phyloP scores from a whole-genome alignment of 1,140 invertebrate genomes.

The Atta cephalotes region DNA sequence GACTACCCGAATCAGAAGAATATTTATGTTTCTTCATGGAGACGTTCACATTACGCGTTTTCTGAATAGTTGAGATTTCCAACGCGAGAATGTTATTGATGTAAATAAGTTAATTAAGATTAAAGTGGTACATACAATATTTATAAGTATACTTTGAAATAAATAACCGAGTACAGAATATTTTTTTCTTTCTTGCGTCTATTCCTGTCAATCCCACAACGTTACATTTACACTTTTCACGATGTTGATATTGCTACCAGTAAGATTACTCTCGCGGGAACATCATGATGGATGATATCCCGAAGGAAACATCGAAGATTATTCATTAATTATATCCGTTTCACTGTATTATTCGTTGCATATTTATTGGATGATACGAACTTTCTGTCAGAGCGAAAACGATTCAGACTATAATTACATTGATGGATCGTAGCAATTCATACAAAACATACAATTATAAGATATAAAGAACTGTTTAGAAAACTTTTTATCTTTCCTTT shows the following conservation, averaged over 20 bases:
- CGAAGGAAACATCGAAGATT: conserved; percentile 65
- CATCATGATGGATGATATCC: conserved; percentile 47
- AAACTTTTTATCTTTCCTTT: background rate
- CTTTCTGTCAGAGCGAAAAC: conserved; percentile 15
- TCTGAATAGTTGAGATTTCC: background rate
- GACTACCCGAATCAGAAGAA: background rate
- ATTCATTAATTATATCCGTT: conserved; percentile 68
- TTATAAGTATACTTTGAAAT: background rate
- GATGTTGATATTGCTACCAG: conserved; percentile 3
- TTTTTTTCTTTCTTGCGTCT: background rate
- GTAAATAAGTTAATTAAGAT: background rate
- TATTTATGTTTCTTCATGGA: background rate
- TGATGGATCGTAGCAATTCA: conserved; percentile 27
- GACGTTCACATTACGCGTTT: background rate
- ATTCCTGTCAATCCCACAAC: background rate
- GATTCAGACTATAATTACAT: conserved; percentile 42
- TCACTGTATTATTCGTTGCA: conserved; percentile 36
- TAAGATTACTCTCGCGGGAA: conserved; percentile 44
- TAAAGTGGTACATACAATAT: too few species aligned
- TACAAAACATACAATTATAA: background rate
- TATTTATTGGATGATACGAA: conserved; percentile 45
- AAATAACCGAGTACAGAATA: background rate
- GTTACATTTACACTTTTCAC: background rate
- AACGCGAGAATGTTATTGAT: background rate
- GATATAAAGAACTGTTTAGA: background rate